Evolutionary conservation across 2,888 invertebrate genomes (phyloP).

Genomic region (Tridacna gigas): DNA sequence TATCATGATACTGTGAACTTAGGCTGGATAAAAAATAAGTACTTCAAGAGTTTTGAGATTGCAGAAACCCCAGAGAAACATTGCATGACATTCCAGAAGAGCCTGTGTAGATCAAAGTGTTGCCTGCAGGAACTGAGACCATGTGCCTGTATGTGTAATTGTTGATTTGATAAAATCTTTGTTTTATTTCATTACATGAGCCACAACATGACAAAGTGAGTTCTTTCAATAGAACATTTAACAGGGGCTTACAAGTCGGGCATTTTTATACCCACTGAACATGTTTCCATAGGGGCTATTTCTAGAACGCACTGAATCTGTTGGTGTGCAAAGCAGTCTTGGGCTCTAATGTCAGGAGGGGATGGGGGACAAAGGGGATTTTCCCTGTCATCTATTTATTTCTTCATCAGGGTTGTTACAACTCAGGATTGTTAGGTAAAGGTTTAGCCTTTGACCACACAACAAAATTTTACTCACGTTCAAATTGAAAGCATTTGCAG

Average conservation of each 20-base stretch:
- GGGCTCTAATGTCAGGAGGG: too few species aligned
- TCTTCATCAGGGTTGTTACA: background rate
- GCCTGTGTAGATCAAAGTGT: constrained; percentile 5
- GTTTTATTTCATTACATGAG: constrained; percentile 20
- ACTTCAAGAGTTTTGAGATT: background rate
- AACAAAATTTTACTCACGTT: too few species aligned
- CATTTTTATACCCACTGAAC: too few species aligned
- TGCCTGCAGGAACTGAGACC: background rate
- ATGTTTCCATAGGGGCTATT: too few species aligned
- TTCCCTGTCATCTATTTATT: too few species aligned
- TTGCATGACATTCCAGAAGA: constrained; percentile 15
- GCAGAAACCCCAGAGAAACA: background rate
- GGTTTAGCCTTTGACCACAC: too few species aligned
- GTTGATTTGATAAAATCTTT: constrained; percentile 25
- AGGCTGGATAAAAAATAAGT: background rate
- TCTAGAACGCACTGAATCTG: too few species aligned
- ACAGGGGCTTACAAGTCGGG: too few species aligned
- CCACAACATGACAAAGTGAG: background rate
- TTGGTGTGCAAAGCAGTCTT: too few species aligned
- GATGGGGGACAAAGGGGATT: too few species aligned
- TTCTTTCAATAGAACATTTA: background rate
- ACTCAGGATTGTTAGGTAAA: too few species aligned
- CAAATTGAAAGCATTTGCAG: too few species aligned
- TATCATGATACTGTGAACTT: background rate
- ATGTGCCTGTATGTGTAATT: constrained; percentile 19